These are phyloP conservation scores for Styela plicata DNA, from an alignment of 23 tunicate genomes.

Conservation along the genomic window DNA sequence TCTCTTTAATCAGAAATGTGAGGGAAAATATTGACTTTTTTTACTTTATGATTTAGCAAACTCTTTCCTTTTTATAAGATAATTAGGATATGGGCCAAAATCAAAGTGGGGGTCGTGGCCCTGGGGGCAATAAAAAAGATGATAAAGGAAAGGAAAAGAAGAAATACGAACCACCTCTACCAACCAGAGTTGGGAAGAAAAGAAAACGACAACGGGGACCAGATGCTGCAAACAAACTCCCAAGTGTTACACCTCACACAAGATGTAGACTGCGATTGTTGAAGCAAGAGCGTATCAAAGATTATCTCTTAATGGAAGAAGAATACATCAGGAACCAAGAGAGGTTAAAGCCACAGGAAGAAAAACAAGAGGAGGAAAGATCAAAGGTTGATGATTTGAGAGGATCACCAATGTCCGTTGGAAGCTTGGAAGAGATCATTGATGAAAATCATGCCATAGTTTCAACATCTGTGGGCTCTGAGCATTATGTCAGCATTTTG, in stretches of 20 bases:
- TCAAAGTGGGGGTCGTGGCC: slow-evolving; percentile 79
- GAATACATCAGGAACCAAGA: slow-evolving; percentile 98
- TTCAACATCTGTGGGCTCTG: slow-evolving; percentile 99
- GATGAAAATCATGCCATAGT: slow-evolving; percentile 99
- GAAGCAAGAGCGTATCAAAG: slow-evolving; percentile 95
- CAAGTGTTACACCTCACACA: slow-evolving; percentile 96
- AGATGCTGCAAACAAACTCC: slow-evolving; percentile 97
- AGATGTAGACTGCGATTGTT: slow-evolving; percentile 89
- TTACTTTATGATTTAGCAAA: no score
- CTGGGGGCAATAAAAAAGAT: slow-evolving; percentile 85
- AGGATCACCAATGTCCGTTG: slow-evolving; percentile 99
- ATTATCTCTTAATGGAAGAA: slow-evolving; percentile 98
- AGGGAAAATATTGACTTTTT: no score
- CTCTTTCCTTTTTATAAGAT: no score
- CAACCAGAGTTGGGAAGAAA: slow-evolving; percentile 94
- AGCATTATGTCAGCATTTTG: slow-evolving; percentile 95
- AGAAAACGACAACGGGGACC: slow-evolving; percentile 92
- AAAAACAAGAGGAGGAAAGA: slow-evolving; percentile 98
- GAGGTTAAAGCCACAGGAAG: slow-evolving; percentile 97
- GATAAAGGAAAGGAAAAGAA: slow-evolving; percentile 97
- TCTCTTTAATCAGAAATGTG: no score
- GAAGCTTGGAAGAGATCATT: slow-evolving; percentile 96
- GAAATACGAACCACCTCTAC: slow-evolving; percentile 95
- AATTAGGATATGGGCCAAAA: no score
- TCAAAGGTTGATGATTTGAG: slow-evolving; percentile 97